phyloP scores from a whole-genome alignment of 2,113 vertebrate species.

The Lasiurus cinereus region DNA sequence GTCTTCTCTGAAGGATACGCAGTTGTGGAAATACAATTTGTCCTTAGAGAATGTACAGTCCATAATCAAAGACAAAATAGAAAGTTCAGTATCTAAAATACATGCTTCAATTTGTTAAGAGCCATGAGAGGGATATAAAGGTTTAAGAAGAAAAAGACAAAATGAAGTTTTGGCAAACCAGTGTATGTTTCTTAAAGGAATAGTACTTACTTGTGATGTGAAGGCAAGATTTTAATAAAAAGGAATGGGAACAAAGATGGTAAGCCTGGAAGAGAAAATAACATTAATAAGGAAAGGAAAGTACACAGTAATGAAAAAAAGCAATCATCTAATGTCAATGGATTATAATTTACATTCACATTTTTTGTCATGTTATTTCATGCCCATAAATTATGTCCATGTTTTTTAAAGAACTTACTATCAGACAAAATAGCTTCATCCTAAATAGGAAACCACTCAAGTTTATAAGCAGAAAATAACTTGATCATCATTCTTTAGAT shows the following conservation, averaged over 20 bases:
- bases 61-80: background rate
- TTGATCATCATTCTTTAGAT: background rate
- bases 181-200: constrained; percentile 25
- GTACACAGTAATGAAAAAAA: background rate
- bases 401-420: constrained; percentile 7
- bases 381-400: background rate
- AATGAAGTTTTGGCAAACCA: background rate
- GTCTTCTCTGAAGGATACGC: background rate
- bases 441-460: background rate
- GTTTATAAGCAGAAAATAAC: background rate
- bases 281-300: background rate
- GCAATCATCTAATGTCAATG: background rate
- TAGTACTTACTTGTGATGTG: background rate
- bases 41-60: background rate
- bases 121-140: background rate
- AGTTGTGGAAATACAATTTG: background rate
- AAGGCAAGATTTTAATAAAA: constrained; percentile 27
- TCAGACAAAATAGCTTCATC: background rate
- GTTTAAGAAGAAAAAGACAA: constrained; percentile 22
- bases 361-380: constrained; percentile 2
- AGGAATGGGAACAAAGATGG: background rate
- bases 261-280: background rate
- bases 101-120: constrained; percentile 33
- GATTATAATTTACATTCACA: background rate
- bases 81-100: constrained; percentile 38